Evolutionary conservation across 2,888 invertebrate genomes (phyloP).

Genomic region (Macaria liturata): DNA sequence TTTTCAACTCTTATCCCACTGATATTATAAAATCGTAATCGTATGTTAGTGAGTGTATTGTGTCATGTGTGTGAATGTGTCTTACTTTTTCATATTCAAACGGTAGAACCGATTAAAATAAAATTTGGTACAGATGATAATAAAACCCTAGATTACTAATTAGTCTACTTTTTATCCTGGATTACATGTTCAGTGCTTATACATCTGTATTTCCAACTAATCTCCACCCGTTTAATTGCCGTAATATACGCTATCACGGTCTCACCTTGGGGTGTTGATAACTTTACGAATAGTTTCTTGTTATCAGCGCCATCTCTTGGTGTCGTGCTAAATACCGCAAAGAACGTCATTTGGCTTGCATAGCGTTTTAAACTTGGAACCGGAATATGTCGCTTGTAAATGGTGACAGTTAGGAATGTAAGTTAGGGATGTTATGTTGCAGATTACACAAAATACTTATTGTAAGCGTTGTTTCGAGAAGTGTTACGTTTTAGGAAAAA

Average conservation of each 20-base stretch:
- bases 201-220: not conserved
- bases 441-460: too few species aligned
- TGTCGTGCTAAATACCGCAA: conserved; percentile 4
- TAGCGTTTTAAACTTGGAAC: not conserved
- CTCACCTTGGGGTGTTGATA: conserved; percentile 34
- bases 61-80: too few species aligned
- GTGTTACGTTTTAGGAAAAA: too few species aligned
- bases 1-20: too few species aligned
- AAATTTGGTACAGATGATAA: too few species aligned
- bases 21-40: too few species aligned
- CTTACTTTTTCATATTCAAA: too few species aligned
- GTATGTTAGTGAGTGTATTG: too few species aligned
- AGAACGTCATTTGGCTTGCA: not conserved
- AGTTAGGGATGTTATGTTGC: too few species aligned
- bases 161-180: too few species aligned
- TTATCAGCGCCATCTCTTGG: conserved; percentile 27
- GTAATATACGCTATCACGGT: conserved; percentile 35
- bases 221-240: conserved; percentile 30
- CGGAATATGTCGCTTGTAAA: not conserved
- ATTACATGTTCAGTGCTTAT: not conserved
- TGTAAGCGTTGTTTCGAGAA: not conserved
- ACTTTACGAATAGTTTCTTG: conserved; percentile 34
- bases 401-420: not conserved
- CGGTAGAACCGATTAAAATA: too few species aligned
- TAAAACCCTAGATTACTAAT: too few species aligned